A percentile compares a stretch with the other conserved stretches of the same genome.
Conservation (phyloP, 2,888 invertebrate genomes). For the Heterodera filipjevi region DNA sequence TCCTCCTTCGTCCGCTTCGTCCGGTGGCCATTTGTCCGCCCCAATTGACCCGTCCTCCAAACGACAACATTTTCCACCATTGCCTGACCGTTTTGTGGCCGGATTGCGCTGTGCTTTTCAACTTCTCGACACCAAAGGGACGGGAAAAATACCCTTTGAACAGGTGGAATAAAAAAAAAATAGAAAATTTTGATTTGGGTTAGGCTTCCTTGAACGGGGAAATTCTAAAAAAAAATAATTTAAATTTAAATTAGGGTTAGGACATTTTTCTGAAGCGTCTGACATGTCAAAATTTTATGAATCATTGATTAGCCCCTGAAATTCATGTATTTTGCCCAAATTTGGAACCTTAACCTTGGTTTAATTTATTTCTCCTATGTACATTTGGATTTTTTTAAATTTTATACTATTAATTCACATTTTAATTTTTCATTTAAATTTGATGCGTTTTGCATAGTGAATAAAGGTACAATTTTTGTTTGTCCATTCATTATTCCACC, state of each 20-base stretch:
- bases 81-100: slow-evolving; percentile 6
- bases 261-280: no score
- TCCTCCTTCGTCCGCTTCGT: neutral
- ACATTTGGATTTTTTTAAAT: neutral
- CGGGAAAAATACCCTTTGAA: neutral
- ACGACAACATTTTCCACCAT: neutral
- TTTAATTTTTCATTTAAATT: no score
- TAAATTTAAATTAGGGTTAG: no score
- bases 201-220: no score
- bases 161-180: neutral
- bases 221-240: no score
- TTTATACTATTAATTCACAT: neutral
- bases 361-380: neutral
- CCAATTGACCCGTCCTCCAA: neutral
- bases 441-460: no score
- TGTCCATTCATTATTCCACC: neutral
- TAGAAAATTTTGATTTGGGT: no score
- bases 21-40: neutral
- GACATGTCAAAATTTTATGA: no score
- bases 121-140: neutral
- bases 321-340: neutral
- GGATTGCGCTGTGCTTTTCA: neutral
- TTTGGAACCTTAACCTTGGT: neutral
- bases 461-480: neutral
- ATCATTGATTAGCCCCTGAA: no score